Evolutionary conservation across 2,888 invertebrate species (phyloP).

Genomic region (Thecocarcelia acutangulata): DNA sequence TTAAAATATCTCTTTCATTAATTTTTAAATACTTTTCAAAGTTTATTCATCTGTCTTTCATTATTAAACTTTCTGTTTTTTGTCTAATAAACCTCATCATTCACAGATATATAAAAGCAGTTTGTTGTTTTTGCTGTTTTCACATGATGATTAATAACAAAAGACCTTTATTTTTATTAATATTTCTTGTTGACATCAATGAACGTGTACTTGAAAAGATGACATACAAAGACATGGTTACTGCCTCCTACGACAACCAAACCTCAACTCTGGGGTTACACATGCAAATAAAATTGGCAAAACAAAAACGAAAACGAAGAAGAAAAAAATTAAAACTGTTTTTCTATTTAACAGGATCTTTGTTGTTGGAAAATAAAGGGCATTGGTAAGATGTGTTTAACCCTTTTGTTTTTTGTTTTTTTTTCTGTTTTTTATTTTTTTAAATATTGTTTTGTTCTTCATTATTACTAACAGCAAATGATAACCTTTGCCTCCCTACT

Average conservation of each 20-base stretch:
- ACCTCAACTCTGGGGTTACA: conserved; percentile 37
- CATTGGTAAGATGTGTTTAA: conserved; percentile 58
- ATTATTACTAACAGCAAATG: conserved; percentile 42
- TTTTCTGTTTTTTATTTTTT: background rate
- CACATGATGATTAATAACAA: conserved; percentile 61
- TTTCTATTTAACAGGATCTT: conserved; percentile 31
- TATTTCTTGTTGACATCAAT: conserved; percentile 63
- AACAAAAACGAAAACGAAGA: conserved; percentile 7
- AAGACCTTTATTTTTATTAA: conserved; percentile 42
- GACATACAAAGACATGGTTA: conserved; percentile 27
- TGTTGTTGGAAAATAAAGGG: conserved; percentile 51
- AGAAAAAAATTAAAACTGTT: conserved; percentile 40
- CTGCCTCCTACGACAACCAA: conserved; percentile 1
- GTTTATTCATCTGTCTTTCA: conserved; percentile 9
- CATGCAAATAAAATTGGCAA: conserved; percentile 26
- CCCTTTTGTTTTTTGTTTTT: conserved; percentile 11
- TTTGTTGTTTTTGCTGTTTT: conserved; percentile 37
- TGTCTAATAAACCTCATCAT: conserved; percentile 40
- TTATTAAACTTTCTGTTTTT: conserved; percentile 8
- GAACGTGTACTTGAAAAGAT: conserved; percentile 35
- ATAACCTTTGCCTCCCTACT: background rate
- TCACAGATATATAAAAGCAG: conserved; percentile 39
- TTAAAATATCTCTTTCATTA: conserved; percentile 14
- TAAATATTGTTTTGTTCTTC: conserved; percentile 23
- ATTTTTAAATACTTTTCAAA: conserved; percentile 25